These are phyloP conservation scores for Penaeus monodon DNA, from an alignment of 2,888 invertebrate genomes.

Conservation along the genomic window DNA sequence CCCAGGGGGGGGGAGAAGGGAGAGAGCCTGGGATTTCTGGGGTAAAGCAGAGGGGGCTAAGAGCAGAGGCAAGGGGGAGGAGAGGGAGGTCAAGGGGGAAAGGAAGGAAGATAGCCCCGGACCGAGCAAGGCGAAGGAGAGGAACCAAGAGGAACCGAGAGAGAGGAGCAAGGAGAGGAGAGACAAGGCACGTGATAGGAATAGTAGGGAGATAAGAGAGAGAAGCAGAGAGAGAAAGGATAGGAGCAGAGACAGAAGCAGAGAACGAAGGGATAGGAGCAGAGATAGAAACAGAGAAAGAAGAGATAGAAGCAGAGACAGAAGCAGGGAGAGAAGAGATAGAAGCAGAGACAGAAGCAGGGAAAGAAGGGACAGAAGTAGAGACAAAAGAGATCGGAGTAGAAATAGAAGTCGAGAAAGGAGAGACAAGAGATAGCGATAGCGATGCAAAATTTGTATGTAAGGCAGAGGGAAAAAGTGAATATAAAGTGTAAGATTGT, in stretches of 20 bases:
- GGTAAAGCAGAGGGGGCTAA: background rate
- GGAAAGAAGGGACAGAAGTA: background rate
- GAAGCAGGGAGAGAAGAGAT: background rate
- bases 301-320: background rate
- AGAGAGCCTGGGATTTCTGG: background rate
- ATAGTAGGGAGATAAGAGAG: background rate
- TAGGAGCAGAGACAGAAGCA: background rate
- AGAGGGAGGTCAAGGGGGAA: background rate
- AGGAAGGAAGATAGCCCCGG: background rate
- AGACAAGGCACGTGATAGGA: background rate
- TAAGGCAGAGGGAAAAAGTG: too few species aligned
- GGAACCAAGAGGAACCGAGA: background rate
- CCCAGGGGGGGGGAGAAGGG: background rate
- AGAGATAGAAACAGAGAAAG: background rate
- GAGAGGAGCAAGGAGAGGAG: slow-evolving; percentile 5
- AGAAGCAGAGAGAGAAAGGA: background rate
- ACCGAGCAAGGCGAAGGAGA: slow-evolving; percentile 41
- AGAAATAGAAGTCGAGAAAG: background rate
- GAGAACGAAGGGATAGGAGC: background rate
- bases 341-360: background rate
- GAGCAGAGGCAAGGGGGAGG: background rate
- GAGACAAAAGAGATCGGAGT: background rate
- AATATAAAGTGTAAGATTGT: too few species aligned
- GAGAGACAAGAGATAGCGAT: background rate
- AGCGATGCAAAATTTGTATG: too few species aligned